A percentile compares a stretch with the other conserved stretches of the same genome.
These are phyloP conservation scores for Parelbella ahira DNA, from an alignment of 2,888 invertebrate genomes.

Conservation along the genomic window DNA sequence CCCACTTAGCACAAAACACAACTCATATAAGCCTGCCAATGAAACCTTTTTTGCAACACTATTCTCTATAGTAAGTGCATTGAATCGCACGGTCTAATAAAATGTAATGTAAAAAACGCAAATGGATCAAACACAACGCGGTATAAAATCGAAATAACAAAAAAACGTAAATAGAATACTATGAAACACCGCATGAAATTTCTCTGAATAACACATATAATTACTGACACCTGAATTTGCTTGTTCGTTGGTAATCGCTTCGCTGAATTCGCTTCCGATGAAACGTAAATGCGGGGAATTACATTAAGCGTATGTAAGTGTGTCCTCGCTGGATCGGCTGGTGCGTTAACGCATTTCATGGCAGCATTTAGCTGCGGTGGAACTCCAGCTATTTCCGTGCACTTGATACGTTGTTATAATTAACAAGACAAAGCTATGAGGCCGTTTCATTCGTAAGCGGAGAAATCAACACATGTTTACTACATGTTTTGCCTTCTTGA, in stretches of 20 bases:
- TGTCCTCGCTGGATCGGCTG: constrained; percentile 1
- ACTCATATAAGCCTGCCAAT: too few species aligned
- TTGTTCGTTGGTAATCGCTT: too few species aligned
- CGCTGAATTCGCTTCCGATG: too few species aligned
- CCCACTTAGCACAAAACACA: too few species aligned
- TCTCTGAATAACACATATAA: too few species aligned
- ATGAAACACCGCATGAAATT: too few species aligned
- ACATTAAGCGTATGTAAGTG: constrained; percentile 10
- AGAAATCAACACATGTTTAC: constrained; percentile 24
- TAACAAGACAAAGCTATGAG: constrained; percentile 23
- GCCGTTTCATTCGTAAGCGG: constrained; percentile 22
- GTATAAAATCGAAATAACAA: too few species aligned
- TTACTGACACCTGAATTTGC: too few species aligned
- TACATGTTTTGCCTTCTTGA: constrained; percentile 24
- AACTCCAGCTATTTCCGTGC: constrained; percentile 23
- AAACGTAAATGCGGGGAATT: too few species aligned
- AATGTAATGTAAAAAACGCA: not conserved
- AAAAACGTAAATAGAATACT: too few species aligned
- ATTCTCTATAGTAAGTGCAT: too few species aligned
- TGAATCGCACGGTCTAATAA: constrained; percentile 5
- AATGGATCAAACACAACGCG: constrained; percentile 2
- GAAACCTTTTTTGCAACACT: too few species aligned
- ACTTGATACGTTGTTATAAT: constrained; percentile 26
- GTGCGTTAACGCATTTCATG: constrained; percentile 17
- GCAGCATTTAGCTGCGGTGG: constrained; percentile 5